Base-by-base conservation (phyloP, 2,113 vertebrate genomes). In the Abramis brama region DNA sequence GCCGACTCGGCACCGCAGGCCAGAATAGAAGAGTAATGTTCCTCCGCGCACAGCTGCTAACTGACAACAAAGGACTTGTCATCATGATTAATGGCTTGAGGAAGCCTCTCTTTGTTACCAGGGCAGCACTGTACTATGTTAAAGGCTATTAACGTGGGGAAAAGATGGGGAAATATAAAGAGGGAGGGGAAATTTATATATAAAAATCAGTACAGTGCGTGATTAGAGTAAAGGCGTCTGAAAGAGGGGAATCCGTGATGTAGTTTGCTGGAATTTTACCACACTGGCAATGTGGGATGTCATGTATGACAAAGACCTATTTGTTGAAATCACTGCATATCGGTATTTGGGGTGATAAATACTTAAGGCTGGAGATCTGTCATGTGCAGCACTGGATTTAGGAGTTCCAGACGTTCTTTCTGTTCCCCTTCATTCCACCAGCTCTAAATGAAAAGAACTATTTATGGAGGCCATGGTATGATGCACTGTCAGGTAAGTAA, bases 1-100 rank as follows among this genome's bases (percentile, higher is more conserved):
- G 68, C 82, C 78, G 71, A 50, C 83, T 86, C 82, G 13, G 75
- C 87, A 87, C 87, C 68, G 88, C 82, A 33, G 88, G 87, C 81
- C 87, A 83, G 66, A 91, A 93, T 89, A 91, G 92, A 91, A 84
- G 87, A 89, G 90, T 92, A 92, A 94, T 93, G 94, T 92, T 93
- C 88, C 79, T 89, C 71, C 27, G 88, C 87, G 84, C 89, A 92
- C 93, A 93, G 90, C 93, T 92, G 93, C 92, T 94, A 90, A 92
- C 83, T 93, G 93, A 94, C 93, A 94, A 93, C 93, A 93, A 94
- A 94, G 92, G 90, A 90, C 91, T 89, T 93, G 94, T 93, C 93
- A 92, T 59, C 87, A 89, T 94, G 94, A 94, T 94, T 94, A 94
- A 95, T 93, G 93, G 91, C 87, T 66, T 50, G 73, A 89, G 90